A percentile compares a stretch with the other conserved stretches of the same genome.
phyloP scores from a whole-genome alignment of 2,888 invertebrate species.

The Dicranocentrus wangi region DNA sequence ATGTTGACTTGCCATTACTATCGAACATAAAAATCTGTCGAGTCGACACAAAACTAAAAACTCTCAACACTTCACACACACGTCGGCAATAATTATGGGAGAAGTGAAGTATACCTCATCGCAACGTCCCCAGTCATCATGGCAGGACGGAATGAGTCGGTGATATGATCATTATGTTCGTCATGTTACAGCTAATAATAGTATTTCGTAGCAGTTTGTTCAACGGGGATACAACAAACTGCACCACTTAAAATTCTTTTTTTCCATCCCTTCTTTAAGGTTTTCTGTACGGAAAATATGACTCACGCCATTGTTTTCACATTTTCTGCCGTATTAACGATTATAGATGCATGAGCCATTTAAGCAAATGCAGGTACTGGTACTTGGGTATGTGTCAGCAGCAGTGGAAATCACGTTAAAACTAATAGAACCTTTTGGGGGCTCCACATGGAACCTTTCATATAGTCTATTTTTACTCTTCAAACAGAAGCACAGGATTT shows the following conservation, averaged over 20 bases:
- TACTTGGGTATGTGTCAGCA: too few species aligned
- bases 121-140: background rate
- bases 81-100: background rate
- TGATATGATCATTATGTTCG: constrained; percentile 23
- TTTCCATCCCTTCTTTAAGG: background rate
- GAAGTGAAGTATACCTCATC: background rate
- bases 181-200: constrained; percentile 11
- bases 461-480: too few species aligned
- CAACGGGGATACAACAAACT: background rate
- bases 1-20: constrained; percentile 46
- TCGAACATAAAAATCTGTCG: background rate
- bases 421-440: too few species aligned
- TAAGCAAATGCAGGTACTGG: too few species aligned
- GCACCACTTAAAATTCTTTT: background rate
- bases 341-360: background rate
- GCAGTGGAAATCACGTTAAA: too few species aligned
- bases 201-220: constrained; percentile 2
- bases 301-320: constrained; percentile 2
- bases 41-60: background rate
- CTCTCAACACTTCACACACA: background rate
- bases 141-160: background rate
- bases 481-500: too few species aligned
- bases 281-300: background rate
- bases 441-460: too few species aligned
- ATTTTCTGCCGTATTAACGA: constrained; percentile 4